Evolutionary conservation across 2,888 invertebrate genomes (phyloP).

Genomic region (Callinectes sapidus): DNA sequence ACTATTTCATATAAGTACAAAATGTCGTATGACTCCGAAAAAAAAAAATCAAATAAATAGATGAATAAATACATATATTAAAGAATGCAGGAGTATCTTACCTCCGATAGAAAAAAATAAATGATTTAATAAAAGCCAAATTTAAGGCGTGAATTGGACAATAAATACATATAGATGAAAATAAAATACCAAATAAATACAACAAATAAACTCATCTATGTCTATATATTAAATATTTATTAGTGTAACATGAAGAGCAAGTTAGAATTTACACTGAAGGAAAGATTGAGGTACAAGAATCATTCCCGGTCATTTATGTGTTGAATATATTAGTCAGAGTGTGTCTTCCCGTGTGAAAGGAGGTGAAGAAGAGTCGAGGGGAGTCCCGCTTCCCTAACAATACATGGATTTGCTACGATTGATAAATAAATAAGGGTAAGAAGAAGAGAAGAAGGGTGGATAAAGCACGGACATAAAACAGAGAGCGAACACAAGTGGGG

Average conservation of each 20-base stretch:
- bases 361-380: background rate
- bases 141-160: too few relatives aligned
- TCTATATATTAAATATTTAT: background rate
- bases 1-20: too few relatives aligned
- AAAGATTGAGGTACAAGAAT: background rate
- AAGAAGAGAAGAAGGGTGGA: conserved; percentile 21
- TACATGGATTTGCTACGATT: conserved; percentile 16
- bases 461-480: background rate
- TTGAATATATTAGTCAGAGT: background rate
- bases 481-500: background rate
- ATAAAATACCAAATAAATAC: too few relatives aligned
- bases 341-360: background rate
- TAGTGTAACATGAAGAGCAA: background rate
- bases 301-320: background rate
- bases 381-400: background rate
- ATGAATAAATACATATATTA: too few relatives aligned
- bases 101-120: too few relatives aligned
- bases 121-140: too few relatives aligned
- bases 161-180: too few relatives aligned
- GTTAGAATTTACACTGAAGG: background rate
- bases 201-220: too few relatives aligned
- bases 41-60: too few relatives aligned
- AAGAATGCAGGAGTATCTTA: too few relatives aligned
- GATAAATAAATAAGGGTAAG: conserved; percentile 25
- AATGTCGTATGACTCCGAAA: too few relatives aligned